Evolutionary conservation across 1,140 invertebrate genomes (phyloP).

Genomic region (Gryon sp.): DNA sequence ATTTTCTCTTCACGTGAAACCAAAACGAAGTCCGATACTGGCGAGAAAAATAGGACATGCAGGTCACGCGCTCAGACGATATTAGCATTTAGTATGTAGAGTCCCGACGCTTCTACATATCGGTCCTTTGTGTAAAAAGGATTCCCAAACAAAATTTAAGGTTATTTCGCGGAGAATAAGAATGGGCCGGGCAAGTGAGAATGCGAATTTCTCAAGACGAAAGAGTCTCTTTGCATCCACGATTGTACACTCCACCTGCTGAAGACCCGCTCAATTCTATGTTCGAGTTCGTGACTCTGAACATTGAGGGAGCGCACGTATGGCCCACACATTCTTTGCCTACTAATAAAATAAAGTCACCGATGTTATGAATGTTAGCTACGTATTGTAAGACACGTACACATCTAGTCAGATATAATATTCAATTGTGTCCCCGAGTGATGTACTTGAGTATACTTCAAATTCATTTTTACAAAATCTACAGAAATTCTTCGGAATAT

Average conservation of each 20-base stretch:
- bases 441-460: too few relatives aligned
- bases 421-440: constrained; percentile 11
- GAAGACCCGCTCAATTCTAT: constrained; percentile 21
- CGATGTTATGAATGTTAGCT: constrained; percentile 47
- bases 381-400: background rate
- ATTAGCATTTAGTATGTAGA: constrained; percentile 75
- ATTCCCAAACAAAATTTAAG: constrained; percentile 77
- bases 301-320: constrained; percentile 40
- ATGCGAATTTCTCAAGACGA: constrained; percentile 57
- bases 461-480: too few relatives aligned
- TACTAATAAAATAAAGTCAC: constrained; percentile 56
- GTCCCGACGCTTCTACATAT: constrained; percentile 73
- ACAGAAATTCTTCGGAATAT: too few relatives aligned
- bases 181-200: constrained; percentile 68
- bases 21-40: constrained; percentile 25
- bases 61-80: constrained; percentile 70
- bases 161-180: constrained; percentile 76
- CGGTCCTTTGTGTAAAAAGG: constrained; percentile 76
- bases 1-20: constrained; percentile 11
- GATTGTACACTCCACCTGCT: constrained; percentile 55
- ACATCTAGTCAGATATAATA: constrained; percentile 3
- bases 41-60: constrained; percentile 59
- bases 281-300: constrained; percentile 58
- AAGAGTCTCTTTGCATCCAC: constrained; percentile 61
- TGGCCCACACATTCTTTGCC: constrained; percentile 53